These are phyloP conservation scores for Volucella inanis DNA, from an alignment of 2,888 invertebrate species.

Conservation along the genomic window DNA sequence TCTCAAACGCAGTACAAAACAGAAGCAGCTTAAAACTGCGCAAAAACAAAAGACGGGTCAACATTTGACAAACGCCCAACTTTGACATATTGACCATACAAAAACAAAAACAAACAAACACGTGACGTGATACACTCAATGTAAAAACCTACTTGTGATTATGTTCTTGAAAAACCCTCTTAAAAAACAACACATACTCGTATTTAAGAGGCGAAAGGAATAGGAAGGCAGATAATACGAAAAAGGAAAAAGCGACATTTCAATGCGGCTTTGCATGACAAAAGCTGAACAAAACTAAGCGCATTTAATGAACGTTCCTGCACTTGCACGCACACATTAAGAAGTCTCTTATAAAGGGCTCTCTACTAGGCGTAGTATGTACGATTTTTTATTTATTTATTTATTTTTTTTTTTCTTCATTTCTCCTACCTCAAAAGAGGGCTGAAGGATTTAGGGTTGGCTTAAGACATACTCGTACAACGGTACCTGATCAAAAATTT, in stretches of 20 bases:
- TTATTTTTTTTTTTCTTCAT: no score
- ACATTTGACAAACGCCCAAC: constrained; percentile 15
- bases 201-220: not conserved
- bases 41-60: constrained; percentile 2
- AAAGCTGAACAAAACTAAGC: not conserved
- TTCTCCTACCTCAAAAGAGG: no score
- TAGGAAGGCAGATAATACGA: not conserved
- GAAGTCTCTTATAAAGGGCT: constrained; percentile 25
- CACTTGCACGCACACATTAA: constrained; percentile 30
- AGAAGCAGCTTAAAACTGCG: constrained; percentile 2
- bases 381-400: no score
- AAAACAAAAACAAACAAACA: constrained; percentile 6
- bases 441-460: no score
- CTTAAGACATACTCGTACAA: no score
- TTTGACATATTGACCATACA: constrained; percentile 31
- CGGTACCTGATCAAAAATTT: constrained; percentile 33
- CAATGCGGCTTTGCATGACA: constrained; percentile 16
- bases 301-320: constrained; percentile 37
- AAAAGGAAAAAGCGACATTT: constrained; percentile 26
- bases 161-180: constrained; percentile 38
- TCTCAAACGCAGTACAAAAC: not conserved
- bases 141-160: constrained; percentile 48
- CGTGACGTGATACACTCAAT: constrained; percentile 1
- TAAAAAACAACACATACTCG: not conserved
- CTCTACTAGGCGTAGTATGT: not conserved